Evolutionary conservation across 2,888 invertebrate species (phyloP), one percentile per base, ranked within the genome.

Genomic region (Prosopocoilus inquinatus): DNA sequence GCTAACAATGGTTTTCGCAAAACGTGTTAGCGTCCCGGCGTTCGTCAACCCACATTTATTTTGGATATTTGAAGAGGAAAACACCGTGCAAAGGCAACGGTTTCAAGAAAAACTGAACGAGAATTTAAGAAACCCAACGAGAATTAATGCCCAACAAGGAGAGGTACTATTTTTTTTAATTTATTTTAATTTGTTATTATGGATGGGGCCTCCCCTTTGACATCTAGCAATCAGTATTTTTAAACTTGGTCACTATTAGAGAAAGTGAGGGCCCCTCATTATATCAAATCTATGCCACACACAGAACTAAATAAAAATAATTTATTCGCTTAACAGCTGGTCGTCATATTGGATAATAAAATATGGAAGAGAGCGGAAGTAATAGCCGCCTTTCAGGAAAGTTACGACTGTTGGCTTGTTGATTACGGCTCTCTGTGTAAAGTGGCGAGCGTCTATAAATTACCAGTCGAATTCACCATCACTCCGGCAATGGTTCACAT

Each of bases 1-100:
- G 7, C 7, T 28, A 28, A 28, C 7, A 28, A 28, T 28, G 20
- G 20, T 28, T 28, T 28, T 28, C 20, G 20, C 20, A 7, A 28
- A 28, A 28, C 20, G 20, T 28, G 49, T 67, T 28, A 54, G 57
- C n/a, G 61, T 70, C n/a, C 47, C 65, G 7, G 65, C 66, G 4
- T 69, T 68, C 54, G 41, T 69, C 12, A 68, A 66, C 57, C 70
- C 71, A 4, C 67, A 72, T 62, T 58, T 70, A 52, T 71, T 72
- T 63, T 72, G 70, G 69, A 49, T 70, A 13, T 59, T 65, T 16
- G 57, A 64, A 28, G 50, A 44, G 0, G 50, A 64, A 34, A 48
- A 60, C 15, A 49, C 49, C 43, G 43, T 47, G 12, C 20, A 28
- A 1, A 1, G 34, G 47, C 39, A 33, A 2, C 34, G 2, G 1